A percentile compares a stretch with the other conserved stretches of the same genome.
Conservation (phyloP, 2,113 vertebrate genomes). For the Zapornia atra region DNA sequence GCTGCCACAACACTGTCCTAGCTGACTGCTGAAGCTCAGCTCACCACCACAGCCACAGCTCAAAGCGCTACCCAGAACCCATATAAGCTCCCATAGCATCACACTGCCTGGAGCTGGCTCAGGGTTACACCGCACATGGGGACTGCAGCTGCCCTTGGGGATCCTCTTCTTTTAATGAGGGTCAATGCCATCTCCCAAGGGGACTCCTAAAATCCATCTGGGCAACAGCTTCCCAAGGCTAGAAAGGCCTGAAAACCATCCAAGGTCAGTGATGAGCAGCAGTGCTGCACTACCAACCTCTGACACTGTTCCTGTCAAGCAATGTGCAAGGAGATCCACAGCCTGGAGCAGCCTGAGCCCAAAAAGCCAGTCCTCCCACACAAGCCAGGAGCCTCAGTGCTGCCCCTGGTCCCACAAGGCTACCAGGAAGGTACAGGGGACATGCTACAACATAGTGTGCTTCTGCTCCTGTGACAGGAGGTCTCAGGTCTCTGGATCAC, state of each 20-base stretch:
- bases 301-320: background rate
- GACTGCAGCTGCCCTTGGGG: fast-evolving
- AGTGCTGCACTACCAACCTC: background rate
- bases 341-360: background rate
- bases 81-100: fast-evolving
- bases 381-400: background rate
- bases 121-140: fast-evolving
- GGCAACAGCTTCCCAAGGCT: background rate
- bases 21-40: background rate
- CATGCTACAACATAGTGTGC: fast-evolving
- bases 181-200: no score
- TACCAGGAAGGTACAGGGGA: background rate
- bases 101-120: fast-evolving
- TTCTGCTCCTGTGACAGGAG: background rate
- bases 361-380: background rate
- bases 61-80: background rate
- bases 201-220: background rate
- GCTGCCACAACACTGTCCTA: fast-evolving
- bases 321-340: fast-evolving
- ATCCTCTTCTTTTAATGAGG: no score
- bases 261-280: background rate
- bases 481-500: no score
- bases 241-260: background rate
- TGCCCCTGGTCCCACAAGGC: background rate
- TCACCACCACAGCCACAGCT: background rate